A percentile compares a stretch with the other conserved stretches of the same genome.
Evolutionary conservation across 1,140 invertebrate species (phyloP).

Genomic region (Drosophila rufa): DNA sequence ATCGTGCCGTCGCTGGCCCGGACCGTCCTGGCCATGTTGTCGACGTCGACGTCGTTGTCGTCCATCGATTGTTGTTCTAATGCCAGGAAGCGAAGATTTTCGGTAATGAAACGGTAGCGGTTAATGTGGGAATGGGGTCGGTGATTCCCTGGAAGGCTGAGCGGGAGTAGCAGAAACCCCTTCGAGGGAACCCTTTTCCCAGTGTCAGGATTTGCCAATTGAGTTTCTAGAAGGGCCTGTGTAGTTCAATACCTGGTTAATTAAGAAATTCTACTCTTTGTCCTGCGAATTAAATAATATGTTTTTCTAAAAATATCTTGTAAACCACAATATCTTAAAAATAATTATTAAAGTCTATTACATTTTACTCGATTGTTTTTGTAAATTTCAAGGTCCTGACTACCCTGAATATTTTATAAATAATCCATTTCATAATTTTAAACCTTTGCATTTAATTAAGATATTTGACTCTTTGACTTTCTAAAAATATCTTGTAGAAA

Average conservation of each 20-base stretch:
- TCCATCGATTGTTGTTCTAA: constrained; percentile 65
- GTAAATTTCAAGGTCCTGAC: no score
- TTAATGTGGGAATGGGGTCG: constrained; percentile 70
- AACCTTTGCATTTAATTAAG: neutral
- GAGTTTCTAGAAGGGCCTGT: neutral
- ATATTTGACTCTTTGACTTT: no score
- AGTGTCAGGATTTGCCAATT: constrained; percentile 14
- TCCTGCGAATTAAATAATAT: no score
- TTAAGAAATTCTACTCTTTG: neutral
- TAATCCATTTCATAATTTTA: neutral
- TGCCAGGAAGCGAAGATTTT: constrained; percentile 65
- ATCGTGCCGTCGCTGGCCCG: constrained; percentile 65
- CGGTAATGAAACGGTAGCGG: constrained; percentile 76
- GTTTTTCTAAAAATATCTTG: neutral
- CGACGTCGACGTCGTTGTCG: constrained; percentile 45
- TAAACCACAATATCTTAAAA: neutral
- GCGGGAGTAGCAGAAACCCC: neutral
- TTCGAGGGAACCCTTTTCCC: constrained; percentile 2
- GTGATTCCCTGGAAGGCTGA: neutral
- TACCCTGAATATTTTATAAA: neutral
- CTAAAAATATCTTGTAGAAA: neutral
- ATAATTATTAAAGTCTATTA: neutral
- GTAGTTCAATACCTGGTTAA: neutral
- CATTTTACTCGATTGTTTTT: accelerated
- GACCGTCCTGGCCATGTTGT: constrained; percentile 39